These are phyloP conservation scores for Leucophenga varia DNA, from an alignment of 1,140 invertebrate species.

Conservation along the genomic window DNA sequence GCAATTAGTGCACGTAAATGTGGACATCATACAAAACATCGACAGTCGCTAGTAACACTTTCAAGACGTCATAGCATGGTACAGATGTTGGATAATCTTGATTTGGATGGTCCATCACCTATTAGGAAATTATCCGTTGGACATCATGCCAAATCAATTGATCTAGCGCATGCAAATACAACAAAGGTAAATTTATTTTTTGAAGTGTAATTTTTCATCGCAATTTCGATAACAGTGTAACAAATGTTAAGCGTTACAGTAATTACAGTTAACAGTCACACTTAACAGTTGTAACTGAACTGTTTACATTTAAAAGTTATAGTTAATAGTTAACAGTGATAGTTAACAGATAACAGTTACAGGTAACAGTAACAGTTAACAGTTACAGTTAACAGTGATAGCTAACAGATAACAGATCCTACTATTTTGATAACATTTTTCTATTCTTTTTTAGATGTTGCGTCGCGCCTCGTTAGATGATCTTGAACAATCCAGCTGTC, in stretches of 20 bases:
- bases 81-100: slow-evolving; percentile 70
- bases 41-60: slow-evolving; percentile 78
- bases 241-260: background rate
- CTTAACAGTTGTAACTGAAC: background rate
- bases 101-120: slow-evolving; percentile 69
- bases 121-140: slow-evolving; percentile 59
- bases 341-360: too few species aligned
- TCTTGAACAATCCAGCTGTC: slow-evolving; percentile 73
- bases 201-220: background rate
- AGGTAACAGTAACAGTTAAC: too few species aligned
- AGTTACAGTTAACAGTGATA: too few species aligned
- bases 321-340: background rate
- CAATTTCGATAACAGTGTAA: background rate
- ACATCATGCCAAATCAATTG: slow-evolving; percentile 42
- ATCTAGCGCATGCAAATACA: slow-evolving; percentile 38
- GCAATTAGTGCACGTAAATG: slow-evolving; percentile 76
- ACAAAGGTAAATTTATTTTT: slow-evolving; percentile 32
- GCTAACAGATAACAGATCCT: too few species aligned
- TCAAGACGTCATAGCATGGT: slow-evolving; percentile 75
- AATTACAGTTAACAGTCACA: background rate
- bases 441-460: slow-evolving; percentile 42
- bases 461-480: slow-evolving; percentile 75
- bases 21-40: slow-evolving; percentile 74
- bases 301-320: background rate
- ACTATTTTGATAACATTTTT: background rate